Evolutionary conservation across 92 coral and sea anemone genomes (phyloP).

Genomic region (Parazoanthus swiftii): DNA sequence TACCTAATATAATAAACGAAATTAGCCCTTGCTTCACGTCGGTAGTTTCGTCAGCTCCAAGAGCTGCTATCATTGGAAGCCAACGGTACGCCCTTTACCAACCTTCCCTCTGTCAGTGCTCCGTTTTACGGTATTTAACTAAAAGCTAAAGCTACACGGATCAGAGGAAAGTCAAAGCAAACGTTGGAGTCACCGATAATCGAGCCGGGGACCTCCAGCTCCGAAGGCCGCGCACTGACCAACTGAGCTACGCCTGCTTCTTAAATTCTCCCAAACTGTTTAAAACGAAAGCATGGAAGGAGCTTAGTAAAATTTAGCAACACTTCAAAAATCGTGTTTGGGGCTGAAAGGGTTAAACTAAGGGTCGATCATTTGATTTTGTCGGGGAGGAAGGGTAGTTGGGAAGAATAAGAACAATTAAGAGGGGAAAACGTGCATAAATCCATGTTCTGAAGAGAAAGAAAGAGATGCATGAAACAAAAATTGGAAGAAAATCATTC

Average conservation of each 20-base stretch:
- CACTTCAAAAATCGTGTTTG: background rate
- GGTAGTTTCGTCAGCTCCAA: slow-evolving; percentile 4
- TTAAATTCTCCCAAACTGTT: background rate
- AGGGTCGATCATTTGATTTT: no score
- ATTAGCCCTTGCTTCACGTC: slow-evolving; percentile 9
- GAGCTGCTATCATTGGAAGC: background rate
- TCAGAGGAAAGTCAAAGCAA: no score
- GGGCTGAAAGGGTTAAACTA: no score
- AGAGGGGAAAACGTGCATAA: no score
- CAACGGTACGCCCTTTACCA: slow-evolving; percentile 10
- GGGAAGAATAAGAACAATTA: no score
- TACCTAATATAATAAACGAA: slow-evolving; percentile 5
- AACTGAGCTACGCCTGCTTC: no score
- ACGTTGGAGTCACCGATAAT: no score
- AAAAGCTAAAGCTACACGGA: no score
- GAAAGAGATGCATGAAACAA: slow-evolving; percentile 11
- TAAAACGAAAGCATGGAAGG: background rate
- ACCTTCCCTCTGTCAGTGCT: background rate
- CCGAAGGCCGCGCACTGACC: no score
- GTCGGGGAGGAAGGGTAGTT: background rate
- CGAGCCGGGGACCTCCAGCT: no score
- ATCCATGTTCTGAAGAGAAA: background rate
- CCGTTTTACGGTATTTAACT: no score
- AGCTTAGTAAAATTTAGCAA: background rate
- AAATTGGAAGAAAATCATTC: slow-evolving; percentile 17